A percentile compares a stretch with the other conserved stretches of the same genome.
Evolutionary conservation across 2,888 invertebrate genomes (phyloP).

Genomic region (Clepsis dumicolana): DNA sequence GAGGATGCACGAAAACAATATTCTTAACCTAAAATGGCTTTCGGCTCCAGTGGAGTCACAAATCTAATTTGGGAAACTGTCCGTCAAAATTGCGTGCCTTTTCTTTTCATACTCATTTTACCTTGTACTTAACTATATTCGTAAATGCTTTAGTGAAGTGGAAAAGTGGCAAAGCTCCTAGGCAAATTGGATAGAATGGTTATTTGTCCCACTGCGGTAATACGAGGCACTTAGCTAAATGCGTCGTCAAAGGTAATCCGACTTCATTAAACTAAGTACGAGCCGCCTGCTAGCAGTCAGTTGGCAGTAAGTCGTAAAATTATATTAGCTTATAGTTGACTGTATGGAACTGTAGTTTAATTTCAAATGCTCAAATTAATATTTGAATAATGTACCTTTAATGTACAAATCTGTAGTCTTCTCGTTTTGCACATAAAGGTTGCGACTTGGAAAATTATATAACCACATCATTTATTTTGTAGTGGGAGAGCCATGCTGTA

Average conservation of each 20-base stretch:
- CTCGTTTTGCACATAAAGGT: too few relatives aligned
- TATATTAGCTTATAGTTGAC: not conserved
- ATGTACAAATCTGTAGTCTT: too few relatives aligned
- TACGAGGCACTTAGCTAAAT: slow-evolving; percentile 25
- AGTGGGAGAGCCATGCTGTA: too few relatives aligned
- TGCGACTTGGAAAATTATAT: too few relatives aligned
- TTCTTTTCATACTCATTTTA: too few relatives aligned
- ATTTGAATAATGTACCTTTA: not conserved
- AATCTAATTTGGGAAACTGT: not conserved
- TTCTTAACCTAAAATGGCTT: not conserved
- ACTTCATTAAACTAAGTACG: slow-evolving; percentile 13
- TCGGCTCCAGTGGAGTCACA: not conserved
- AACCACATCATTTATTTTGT: too few relatives aligned
- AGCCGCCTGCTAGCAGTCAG: not conserved
- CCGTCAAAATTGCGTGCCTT: not conserved
- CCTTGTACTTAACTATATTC: not conserved
- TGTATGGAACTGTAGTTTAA: not conserved
- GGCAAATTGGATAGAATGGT: slow-evolving; percentile 25
- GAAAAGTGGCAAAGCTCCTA: slow-evolving; percentile 17
- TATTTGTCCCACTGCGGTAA: slow-evolving; percentile 21
- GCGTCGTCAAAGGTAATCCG: slow-evolving; percentile 26
- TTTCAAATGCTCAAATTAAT: not conserved
- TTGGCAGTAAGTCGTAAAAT: slow-evolving; percentile 5
- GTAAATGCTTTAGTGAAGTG: not conserved
- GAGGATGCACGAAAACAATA: not conserved